Evolutionary conservation across 2,888 invertebrate species (phyloP).

Genomic region (Drosophila melanosoma): DNA sequence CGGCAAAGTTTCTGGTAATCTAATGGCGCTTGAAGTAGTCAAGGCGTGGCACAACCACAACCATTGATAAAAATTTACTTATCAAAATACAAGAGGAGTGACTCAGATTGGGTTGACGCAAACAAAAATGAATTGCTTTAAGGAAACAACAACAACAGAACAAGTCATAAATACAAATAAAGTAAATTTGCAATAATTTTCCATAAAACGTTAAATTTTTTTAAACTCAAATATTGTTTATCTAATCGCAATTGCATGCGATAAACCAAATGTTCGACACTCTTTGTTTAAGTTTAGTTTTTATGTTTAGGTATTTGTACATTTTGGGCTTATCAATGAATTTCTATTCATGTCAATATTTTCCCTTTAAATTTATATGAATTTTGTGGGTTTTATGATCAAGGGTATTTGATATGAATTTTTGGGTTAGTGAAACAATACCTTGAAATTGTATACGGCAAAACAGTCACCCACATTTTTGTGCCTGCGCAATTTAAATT

Average conservation of each 20-base stretch:
- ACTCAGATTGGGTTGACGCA: constrained; percentile 19
- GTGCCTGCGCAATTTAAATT: constrained; percentile 41
- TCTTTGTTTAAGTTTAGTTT: not conserved
- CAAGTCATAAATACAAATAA: not conserved
- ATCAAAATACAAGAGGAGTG: not conserved
- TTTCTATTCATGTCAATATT: constrained; percentile 3
- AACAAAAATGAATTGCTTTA: constrained; percentile 15
- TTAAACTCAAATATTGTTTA: constrained; percentile 10
- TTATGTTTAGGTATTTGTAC: not conserved
- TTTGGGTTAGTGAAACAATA: constrained; percentile 5
- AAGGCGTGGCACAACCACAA: constrained; percentile 7
- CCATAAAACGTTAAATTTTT: not conserved
- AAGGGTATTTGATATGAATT: not conserved
- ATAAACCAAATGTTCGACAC: constrained; percentile 9
- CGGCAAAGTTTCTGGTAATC: constrained; percentile 16
- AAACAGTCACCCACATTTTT: constrained; percentile 64
- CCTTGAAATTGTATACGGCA: constrained; percentile 38
- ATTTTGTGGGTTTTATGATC: not conserved
- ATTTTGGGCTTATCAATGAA: constrained; percentile 7
- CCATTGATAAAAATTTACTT: no score
- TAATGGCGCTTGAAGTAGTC: constrained; percentile 17
- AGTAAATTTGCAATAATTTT: not conserved
- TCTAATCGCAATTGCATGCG: constrained; percentile 37
- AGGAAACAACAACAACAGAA: not conserved
- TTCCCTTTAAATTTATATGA: no score